Evolutionary conservation across 2,797 vertebrate genomes (phyloP).

Genomic region (Zalophus californianus): DNA sequence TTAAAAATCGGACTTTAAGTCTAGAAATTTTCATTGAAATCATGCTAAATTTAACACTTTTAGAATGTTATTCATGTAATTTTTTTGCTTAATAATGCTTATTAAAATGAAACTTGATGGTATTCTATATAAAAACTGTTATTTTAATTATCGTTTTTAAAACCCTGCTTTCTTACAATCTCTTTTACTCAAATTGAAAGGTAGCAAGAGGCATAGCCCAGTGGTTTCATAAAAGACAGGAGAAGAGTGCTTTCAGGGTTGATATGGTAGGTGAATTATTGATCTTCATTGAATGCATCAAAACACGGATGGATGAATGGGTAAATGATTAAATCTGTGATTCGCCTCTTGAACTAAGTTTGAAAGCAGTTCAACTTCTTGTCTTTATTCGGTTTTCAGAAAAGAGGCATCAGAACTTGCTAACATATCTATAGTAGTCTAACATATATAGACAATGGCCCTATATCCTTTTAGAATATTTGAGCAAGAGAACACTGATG

Average conservation of each 20-base stretch:
- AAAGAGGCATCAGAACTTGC: neutral
- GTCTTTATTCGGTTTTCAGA: neutral
- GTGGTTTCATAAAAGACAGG: neutral
- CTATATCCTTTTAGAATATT: neutral
- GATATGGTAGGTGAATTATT: neutral
- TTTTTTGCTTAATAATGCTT: neutral
- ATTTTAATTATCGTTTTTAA: neutral
- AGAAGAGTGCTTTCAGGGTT: neutral
- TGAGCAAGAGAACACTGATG: neutral
- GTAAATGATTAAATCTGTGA: neutral
- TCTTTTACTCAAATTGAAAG: no score
- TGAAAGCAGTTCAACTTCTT: neutral
- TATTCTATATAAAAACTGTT: neutral
- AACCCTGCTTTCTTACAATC: neutral
- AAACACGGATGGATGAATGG: neutral
- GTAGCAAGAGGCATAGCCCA: rapidly evolving
- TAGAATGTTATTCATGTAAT: neutral
- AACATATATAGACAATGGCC: neutral
- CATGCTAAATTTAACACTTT: neutral
- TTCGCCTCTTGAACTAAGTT: neutral
- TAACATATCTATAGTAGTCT: neutral
- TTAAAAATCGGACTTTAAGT: neutral
- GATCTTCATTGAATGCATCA: neutral
- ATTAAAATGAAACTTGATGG: neutral
- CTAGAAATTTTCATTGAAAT: neutral